Evolutionary conservation across 2,113 vertebrate genomes (phyloP).

Genomic region (Vireo altiloquus): DNA sequence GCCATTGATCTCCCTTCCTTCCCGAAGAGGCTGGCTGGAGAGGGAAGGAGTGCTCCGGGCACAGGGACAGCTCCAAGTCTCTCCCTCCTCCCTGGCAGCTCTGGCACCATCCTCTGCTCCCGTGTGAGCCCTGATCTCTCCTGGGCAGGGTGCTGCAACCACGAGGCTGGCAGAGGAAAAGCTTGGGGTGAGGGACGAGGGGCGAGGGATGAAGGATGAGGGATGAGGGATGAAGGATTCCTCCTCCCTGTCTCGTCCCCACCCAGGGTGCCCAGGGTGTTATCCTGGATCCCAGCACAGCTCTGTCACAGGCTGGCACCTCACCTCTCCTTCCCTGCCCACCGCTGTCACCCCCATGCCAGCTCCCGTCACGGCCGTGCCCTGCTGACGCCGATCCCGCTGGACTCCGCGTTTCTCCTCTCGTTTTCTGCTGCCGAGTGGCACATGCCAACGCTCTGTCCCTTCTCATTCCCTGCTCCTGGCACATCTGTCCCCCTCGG

Average conservation of each 20-base stretch:
- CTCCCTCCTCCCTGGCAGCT: not conserved
- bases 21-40: not conserved
- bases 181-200: not conserved
- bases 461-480: not conserved
- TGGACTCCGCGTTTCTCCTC: not conserved
- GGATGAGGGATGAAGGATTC: not conserved
- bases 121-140: rapidly evolving
- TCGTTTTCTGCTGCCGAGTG: rapidly evolving
- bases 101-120: not conserved
- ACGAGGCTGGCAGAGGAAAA: rapidly evolving
- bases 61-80: not conserved
- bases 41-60: rapidly evolving
- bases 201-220: not conserved
- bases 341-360: not conserved
- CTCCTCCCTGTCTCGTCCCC: not conserved
- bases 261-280: not conserved
- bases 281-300: not conserved
- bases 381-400: not conserved
- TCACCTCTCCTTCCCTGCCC: not conserved
- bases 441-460: not conserved
- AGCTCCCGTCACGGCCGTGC: not conserved
- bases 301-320: not conserved
- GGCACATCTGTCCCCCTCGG: not conserved
- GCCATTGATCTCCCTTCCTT: not conserved
- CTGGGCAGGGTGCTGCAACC: not conserved